Evolutionary conservation across 2,113 vertebrate genomes (phyloP).

Genomic region (Varanus salvator): DNA sequence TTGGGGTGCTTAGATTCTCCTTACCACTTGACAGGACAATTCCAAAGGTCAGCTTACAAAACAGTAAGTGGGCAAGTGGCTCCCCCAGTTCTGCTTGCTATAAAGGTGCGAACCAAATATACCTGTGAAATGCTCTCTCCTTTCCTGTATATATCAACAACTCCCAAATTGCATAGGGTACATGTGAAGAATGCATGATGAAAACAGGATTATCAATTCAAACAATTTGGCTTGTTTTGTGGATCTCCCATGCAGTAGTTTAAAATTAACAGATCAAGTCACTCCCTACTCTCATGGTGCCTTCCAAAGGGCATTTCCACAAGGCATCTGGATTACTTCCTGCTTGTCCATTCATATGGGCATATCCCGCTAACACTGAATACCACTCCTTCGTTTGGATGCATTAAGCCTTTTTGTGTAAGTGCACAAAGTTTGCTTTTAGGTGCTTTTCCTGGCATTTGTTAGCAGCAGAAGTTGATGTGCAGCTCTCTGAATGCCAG

Average conservation of each 20-base stretch:
- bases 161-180: no score
- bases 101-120: background rate
- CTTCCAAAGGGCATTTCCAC: background rate
- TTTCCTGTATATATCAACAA: background rate
- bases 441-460: no score
- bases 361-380: background rate
- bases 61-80: background rate
- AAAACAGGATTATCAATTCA: background rate
- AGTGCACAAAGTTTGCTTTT: background rate
- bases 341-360: background rate
- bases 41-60: background rate
- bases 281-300: background rate
- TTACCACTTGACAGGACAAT: background rate
- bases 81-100: background rate
- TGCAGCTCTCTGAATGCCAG: conserved; percentile 18
- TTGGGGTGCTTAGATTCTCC: background rate
- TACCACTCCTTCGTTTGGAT: fast-evolving
- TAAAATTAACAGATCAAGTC: background rate
- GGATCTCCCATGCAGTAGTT: background rate
- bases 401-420: conserved; percentile 11
- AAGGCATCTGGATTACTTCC: background rate
- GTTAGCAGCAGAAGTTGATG: background rate
- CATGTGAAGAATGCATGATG: background rate
- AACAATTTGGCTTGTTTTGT: background rate
- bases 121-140: background rate